A percentile compares a stretch with the other conserved stretches of the same genome.
Conservation (phyloP, 2,797 vertebrate genomes). For the Platalea minor region DNA sequence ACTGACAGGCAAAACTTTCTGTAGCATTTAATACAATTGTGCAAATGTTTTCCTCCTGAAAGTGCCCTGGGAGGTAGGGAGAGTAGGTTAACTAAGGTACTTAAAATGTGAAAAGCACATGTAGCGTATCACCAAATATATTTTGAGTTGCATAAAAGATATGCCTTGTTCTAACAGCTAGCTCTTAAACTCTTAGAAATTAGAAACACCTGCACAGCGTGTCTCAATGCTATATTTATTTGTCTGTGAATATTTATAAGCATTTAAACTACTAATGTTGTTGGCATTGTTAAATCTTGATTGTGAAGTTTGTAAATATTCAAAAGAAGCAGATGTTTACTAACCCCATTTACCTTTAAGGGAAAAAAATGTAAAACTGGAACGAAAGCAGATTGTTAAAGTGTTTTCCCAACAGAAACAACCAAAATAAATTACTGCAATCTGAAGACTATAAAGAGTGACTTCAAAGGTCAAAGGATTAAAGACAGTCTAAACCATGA, state of each 20-base stretch:
- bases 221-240: slow-evolving; percentile 58
- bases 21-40: slow-evolving; percentile 47
- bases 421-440: slow-evolving; percentile 57
- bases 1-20: slow-evolving; percentile 33
- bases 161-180: slow-evolving; percentile 28
- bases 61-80: not conserved
- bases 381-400: slow-evolving; percentile 52
- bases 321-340: slow-evolving; percentile 66
- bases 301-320: slow-evolving; percentile 72
- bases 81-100: slow-evolving; percentile 28
- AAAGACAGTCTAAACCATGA: slow-evolving; percentile 58
- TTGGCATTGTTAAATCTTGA: slow-evolving; percentile 46
- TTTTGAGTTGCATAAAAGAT: not conserved
- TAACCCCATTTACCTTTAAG: slow-evolving; percentile 61
- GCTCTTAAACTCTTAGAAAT: slow-evolving; percentile 42
- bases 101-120: slow-evolving; percentile 47
- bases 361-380: slow-evolving; percentile 57
- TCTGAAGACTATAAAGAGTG: slow-evolving; percentile 65
- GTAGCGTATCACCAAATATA: slow-evolving; percentile 44
- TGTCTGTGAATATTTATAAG: slow-evolving; percentile 64
- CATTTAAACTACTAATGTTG: slow-evolving; percentile 39
- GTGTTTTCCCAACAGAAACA: slow-evolving; percentile 66
- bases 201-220: slow-evolving; percentile 48
- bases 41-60: slow-evolving; percentile 43
- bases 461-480: slow-evolving; percentile 67